A percentile compares a stretch with the other conserved stretches of the same genome.
These are phyloP conservation scores for Leucophenga montana DNA, from an alignment of 2,888 invertebrate genomes.

Conservation along the genomic window DNA sequence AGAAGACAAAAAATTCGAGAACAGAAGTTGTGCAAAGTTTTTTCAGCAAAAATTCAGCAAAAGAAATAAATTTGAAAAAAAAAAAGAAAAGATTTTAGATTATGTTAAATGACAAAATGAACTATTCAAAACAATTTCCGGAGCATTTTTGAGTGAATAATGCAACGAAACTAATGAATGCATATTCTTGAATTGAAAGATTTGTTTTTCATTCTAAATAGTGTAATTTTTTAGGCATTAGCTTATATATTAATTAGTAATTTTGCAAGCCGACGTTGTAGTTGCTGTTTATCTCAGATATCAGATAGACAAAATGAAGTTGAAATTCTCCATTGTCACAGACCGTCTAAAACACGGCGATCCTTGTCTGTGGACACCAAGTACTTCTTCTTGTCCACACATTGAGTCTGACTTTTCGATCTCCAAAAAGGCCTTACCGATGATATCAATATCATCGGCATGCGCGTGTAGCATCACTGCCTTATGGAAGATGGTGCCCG, in stretches of 20 bases:
- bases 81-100: constrained; percentile 22
- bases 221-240: background rate
- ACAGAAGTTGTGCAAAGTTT: background rate
- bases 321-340: too few relatives aligned
- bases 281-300: too few relatives aligned
- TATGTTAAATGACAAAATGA: constrained; percentile 51
- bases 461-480: too few relatives aligned
- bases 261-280: background rate
- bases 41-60: background rate
- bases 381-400: too few relatives aligned
- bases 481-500: too few relatives aligned
- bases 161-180: constrained; percentile 15
- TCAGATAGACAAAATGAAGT: too few relatives aligned
- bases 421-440: too few relatives aligned
- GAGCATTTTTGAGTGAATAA: constrained; percentile 24
- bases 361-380: too few relatives aligned
- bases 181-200: background rate
- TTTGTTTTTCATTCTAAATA: background rate
- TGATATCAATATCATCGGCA: too few relatives aligned
- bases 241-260: background rate
- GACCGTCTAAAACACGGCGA: too few relatives aligned
- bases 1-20: background rate
- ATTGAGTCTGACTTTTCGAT: too few relatives aligned
- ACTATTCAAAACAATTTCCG: constrained; percentile 64
- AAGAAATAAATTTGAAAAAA: constrained; percentile 14